Base-by-base conservation (phyloP, 2,888 invertebrate genomes). In the Ptychoptera albimana region DNA sequence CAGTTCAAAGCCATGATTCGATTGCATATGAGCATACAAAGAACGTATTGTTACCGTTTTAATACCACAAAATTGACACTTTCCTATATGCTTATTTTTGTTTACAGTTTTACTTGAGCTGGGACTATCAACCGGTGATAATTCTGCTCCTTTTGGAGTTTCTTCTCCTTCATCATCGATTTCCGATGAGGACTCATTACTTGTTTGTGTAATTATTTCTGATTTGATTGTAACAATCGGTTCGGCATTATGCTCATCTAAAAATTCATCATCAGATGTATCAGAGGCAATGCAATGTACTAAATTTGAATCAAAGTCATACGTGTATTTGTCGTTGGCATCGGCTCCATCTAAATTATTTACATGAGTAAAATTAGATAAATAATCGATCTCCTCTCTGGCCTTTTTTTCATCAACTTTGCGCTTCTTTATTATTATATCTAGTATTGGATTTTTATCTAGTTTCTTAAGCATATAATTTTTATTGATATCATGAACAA, bases 381-480 rank as follows among this genome's bases (percentile, higher is more conserved):
- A n/a, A n/a, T 32, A n/a, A 23, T 37, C 36, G 10, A 31, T 39
- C 10, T 35, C n/a, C 9, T 29, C 8, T 32, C 23, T 35, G 8
- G 34, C 38, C 11, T 45, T 38, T 11, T 38, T 35, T 29, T 13
- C 16, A 8, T 39, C 37, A 5, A 14, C 10, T 36, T 32, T 38
- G 11, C 41, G 41, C 2, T 39, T 29, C 15, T 34, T 42, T 6
- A 45, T n/a, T 10, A 45, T 38, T 2, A 39, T 9, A 37, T 45
- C 42, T 14, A 42, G 30, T 7, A 45, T 42, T 36, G 45, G 45
- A 42, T 45, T 45, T 23, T 45, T 45, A 12, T 38, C 45, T 7
- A 45, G 38, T 30, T 45, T 45, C 14, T 38, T 32, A 11, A 45
- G 11, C n/a, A 45, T 42, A n/a, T 29, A 42, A 16, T 30, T 34